A percentile compares a stretch with the other conserved stretches of the same genome.
These are phyloP conservation scores for Pogonophryne albipinna DNA, from an alignment of 2,797 vertebrate genomes.

Conservation along the genomic window DNA sequence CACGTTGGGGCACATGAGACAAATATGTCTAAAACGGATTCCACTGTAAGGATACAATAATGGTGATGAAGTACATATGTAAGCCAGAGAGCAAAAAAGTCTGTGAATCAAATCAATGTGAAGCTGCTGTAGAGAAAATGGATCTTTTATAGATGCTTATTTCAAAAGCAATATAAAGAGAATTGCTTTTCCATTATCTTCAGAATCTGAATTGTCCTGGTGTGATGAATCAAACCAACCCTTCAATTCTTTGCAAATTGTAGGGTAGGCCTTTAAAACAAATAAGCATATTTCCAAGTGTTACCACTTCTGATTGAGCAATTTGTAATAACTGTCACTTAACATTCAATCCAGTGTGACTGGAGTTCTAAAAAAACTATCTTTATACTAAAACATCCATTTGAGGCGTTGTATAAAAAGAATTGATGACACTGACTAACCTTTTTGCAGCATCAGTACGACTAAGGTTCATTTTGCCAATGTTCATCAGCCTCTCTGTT, in stretches of 20 bases:
- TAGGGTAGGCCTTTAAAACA: background rate
- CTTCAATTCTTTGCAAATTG: conserved; percentile 9
- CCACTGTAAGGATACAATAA: conserved; percentile 6
- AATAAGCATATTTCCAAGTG: background rate
- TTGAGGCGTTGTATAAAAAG: background rate
- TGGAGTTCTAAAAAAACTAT: conserved; percentile 1
- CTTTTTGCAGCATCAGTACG: background rate
- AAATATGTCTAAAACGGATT: conserved; percentile 22
- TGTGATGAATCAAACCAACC: conserved; percentile 13
- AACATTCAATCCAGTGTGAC: conserved; percentile 2
- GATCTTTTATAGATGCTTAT: conserved; percentile 15
- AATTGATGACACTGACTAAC: conserved; percentile 26
- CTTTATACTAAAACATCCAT: background rate
- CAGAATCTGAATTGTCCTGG: background rate
- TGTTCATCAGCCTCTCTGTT: conserved; percentile 44
- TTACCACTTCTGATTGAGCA: background rate
- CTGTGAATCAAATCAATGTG: conserved; percentile 11
- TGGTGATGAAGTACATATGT: conserved; percentile 42
- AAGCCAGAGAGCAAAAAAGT: conserved; percentile 32
- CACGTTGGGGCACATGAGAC: conserved; percentile 21
- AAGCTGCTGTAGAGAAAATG: background rate
- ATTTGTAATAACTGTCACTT: background rate
- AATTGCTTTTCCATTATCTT: background rate
- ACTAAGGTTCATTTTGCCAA: background rate
- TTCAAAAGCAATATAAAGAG: conserved; percentile 1